These are phyloP conservation scores for Bombus fervidus DNA, from an alignment of 1,140 invertebrate species.

Conservation along the genomic window DNA sequence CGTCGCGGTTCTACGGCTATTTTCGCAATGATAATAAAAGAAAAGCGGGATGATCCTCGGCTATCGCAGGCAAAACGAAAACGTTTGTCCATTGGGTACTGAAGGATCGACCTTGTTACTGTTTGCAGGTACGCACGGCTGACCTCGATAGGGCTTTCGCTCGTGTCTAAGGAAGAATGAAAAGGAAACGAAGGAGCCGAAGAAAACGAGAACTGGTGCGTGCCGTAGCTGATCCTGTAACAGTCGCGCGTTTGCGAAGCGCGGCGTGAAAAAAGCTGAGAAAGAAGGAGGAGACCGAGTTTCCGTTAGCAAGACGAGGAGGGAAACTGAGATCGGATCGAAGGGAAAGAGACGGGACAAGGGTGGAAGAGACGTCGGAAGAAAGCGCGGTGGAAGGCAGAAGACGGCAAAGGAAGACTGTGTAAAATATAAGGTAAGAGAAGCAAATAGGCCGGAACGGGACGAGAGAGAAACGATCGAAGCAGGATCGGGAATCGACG, in stretches of 20 bases:
- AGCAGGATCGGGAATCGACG: too few species aligned
- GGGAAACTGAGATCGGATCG: background rate
- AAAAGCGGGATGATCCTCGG: background rate
- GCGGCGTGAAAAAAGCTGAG: background rate
- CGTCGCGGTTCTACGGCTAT: background rate
- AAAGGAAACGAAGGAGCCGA: conserved; percentile 48
- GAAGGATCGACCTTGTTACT: conserved; percentile 39
- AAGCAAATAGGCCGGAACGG: conserved; percentile 1
- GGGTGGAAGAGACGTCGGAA: background rate
- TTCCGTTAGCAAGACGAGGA: too few species aligned
- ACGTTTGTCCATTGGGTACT: background rate
- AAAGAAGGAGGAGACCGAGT: background rate
- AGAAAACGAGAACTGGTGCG: conserved; percentile 47
- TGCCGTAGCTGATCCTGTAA: background rate
- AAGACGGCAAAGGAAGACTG: too few species aligned
- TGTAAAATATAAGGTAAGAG: background rate
- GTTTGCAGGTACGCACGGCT: conserved; percentile 49
- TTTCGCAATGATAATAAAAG: background rate
- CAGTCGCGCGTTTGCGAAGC: background rate
- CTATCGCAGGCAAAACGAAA: background rate
- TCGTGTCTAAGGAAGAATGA: conserved; percentile 39
- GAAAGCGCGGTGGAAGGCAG: background rate
- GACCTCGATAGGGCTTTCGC: conserved; percentile 29
- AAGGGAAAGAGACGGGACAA: background rate
- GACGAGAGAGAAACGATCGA: too few species aligned